These are phyloP conservation scores for Donacobius atricapilla DNA, from an alignment of 2,113 vertebrate species.

Conservation along the genomic window DNA sequence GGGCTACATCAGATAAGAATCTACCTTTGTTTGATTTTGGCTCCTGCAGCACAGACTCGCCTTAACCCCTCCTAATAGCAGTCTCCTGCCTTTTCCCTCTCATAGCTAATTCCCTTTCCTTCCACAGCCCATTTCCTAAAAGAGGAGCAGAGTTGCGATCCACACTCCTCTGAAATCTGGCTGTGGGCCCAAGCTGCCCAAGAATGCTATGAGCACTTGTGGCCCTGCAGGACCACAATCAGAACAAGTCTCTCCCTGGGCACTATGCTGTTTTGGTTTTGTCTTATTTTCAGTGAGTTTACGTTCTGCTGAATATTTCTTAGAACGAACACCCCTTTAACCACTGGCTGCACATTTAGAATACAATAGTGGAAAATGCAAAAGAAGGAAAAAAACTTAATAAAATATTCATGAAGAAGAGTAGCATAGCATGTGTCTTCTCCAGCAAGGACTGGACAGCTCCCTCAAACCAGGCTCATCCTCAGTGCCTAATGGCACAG, in stretches of 20 bases:
- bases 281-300: background rate
- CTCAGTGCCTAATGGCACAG: background rate
- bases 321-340: background rate
- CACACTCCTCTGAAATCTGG: background rate
- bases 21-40: background rate
- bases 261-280: background rate
- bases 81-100: background rate
- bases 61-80: background rate
- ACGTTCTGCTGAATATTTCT: background rate
- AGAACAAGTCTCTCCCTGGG: background rate
- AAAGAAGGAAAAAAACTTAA: background rate
- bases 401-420: background rate
- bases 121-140: background rate
- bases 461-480: background rate
- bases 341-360: background rate
- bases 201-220: background rate
- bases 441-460: conserved; percentile 50
- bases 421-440: background rate
- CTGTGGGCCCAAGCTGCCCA: background rate
- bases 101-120: background rate
- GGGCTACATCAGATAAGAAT: background rate
- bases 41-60: background rate
- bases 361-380: background rate
- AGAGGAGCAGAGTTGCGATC: background rate
- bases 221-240: background rate